Percentiles rank a stretch among this genome's conserved stretches.
These are phyloP conservation scores for Drosophila malerkotliana DNA, from an alignment of 1,140 invertebrate species.

Conservation along the genomic window DNA sequence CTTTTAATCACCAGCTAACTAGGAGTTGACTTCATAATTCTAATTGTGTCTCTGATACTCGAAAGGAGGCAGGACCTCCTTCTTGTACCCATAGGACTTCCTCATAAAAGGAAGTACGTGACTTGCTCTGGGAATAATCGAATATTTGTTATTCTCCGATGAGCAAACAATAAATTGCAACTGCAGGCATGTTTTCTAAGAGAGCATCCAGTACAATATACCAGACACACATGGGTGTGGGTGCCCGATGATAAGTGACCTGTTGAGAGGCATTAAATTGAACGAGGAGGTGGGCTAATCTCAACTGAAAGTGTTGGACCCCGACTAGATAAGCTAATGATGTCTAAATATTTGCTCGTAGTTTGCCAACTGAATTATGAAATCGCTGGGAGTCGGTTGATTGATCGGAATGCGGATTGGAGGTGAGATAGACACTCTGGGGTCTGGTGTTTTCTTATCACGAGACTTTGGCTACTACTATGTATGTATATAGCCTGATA, in stretches of 20 bases:
- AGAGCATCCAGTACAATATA: slow-evolving; percentile 21
- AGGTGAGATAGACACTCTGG: slow-evolving; percentile 24
- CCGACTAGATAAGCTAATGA: slow-evolving; percentile 49
- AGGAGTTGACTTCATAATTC: slow-evolving; percentile 74
- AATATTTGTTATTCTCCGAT: slow-evolving; percentile 44
- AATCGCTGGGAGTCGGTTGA: slow-evolving; percentile 34
- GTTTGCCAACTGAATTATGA: slow-evolving; percentile 46
- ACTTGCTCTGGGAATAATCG: slow-evolving; percentile 37
- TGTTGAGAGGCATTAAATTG: slow-evolving; percentile 60
- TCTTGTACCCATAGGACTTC: neutral
- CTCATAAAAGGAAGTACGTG: slow-evolving; percentile 26
- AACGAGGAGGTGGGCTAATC: slow-evolving; percentile 43
- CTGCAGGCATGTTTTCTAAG: slow-evolving; percentile 63
- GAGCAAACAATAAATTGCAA: slow-evolving; percentile 71
- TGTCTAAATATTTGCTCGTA: slow-evolving; percentile 48
- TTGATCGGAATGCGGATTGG: slow-evolving; percentile 20
- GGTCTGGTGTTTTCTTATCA: slow-evolving; percentile 15
- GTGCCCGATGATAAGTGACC: slow-evolving; percentile 58
- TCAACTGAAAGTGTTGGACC: slow-evolving; percentile 30
- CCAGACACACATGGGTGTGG: neutral
- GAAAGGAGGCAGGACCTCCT: neutral
- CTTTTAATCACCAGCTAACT: slow-evolving; percentile 78
- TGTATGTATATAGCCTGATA: slow-evolving; percentile 9
- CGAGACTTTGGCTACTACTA: slow-evolving; percentile 1
- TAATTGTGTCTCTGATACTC: slow-evolving; percentile 63